These are phyloP conservation scores for Hemicentrotus pulcherrimus DNA, from an alignment of 35 echinoderm and acorn worm species.

Conservation along the genomic window DNA sequence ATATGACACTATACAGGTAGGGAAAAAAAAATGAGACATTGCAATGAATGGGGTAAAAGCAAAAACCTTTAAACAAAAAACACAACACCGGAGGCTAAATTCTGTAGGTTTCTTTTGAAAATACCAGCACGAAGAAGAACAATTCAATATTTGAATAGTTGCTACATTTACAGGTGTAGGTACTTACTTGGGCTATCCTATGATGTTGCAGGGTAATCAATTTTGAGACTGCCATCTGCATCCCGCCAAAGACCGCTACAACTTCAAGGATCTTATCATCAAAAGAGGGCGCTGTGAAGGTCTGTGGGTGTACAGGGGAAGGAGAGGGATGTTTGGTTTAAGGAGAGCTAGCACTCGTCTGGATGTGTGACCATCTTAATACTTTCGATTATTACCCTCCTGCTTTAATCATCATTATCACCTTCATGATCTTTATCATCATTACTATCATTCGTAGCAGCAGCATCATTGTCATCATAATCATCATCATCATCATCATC, in stretches of 20 bases:
- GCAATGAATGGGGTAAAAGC: no score
- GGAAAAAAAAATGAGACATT: no score
- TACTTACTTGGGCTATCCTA: slow-evolving; percentile 89
- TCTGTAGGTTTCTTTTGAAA: no score
- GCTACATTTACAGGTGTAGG: background rate
- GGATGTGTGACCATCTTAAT: background rate
- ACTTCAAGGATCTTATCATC: slow-evolving; percentile 98
- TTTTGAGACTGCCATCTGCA: slow-evolving; percentile 93
- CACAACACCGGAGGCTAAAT: no score
- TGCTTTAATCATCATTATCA: background rate
- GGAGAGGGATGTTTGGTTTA: background rate
- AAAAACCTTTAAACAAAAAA: no score
- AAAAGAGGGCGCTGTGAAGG: slow-evolving; percentile 95
- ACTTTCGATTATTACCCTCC: background rate
- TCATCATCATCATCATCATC: background rate
- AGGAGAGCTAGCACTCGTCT: background rate
- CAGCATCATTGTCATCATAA: background rate
- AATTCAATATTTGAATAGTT: background rate
- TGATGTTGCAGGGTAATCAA: slow-evolving; percentile 98
- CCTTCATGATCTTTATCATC: background rate
- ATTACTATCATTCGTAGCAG: background rate
- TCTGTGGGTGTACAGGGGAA: slow-evolving; percentile 54
- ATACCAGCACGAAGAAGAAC: no score
- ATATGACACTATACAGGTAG: no score
- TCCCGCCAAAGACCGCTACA: slow-evolving; percentile 92